Conservation (phyloP, 2,797 vertebrate genomes). For the Pelodytes ibericus region DNA sequence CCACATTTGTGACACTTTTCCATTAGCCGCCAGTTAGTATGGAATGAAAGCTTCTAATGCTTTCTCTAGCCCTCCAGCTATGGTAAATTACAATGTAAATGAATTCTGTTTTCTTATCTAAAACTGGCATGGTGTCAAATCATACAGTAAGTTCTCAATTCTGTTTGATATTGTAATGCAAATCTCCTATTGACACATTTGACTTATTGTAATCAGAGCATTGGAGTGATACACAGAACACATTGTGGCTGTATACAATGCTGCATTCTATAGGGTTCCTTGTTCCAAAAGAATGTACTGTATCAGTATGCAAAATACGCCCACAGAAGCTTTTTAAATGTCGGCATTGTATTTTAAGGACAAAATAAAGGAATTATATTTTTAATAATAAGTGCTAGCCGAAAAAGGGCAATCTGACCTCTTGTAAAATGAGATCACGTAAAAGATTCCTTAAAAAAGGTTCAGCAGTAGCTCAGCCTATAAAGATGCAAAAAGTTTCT, state of each 20-base stretch:
- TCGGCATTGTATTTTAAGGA: constrained; percentile 39
- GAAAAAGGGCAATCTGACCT: constrained; percentile 10
- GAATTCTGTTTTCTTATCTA: constrained; percentile 18
- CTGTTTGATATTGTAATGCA: background rate
- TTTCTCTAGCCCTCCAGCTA: constrained; percentile 22
- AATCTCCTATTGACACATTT: constrained; percentile 20
- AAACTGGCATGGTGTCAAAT: constrained; percentile 22
- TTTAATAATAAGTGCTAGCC: constrained; percentile 30
- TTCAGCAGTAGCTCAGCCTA: background rate
- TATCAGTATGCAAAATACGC: constrained; percentile 49
- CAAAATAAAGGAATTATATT: constrained; percentile 33
- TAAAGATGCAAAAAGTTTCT: too few relatives aligned
- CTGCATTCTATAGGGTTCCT: constrained; percentile 36
- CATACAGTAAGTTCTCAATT: constrained; percentile 20
- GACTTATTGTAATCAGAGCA: constrained; percentile 16
- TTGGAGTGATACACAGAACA: constrained; percentile 14
- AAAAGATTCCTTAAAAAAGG: background rate
- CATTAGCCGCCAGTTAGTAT: background rate
- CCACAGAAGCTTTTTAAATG: constrained; percentile 40
- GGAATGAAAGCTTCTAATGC: constrained; percentile 20
- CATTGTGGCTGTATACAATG: constrained; percentile 26
- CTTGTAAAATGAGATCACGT: constrained; percentile 2
- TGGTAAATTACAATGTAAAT: constrained; percentile 33
- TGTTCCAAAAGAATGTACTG: constrained; percentile 47
- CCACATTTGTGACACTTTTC: too few relatives aligned